Percentiles rank a stretch among this genome's conserved stretches.
Evolutionary conservation across 2,797 vertebrate genomes (phyloP).

Genomic region (Gymnopithys bicolor): DNA sequence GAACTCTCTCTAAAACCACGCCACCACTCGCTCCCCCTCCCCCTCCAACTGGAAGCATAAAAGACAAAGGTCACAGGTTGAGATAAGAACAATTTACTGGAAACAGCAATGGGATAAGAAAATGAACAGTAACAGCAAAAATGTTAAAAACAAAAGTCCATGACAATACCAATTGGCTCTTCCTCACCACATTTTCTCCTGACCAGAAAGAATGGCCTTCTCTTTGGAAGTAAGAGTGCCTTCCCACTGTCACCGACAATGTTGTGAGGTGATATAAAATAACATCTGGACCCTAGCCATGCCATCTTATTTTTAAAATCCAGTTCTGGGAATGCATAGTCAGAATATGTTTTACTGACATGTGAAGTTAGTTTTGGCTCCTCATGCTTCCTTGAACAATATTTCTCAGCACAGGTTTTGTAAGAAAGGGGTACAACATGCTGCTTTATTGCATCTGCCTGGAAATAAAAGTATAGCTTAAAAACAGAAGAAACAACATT

Average conservation of each 20-base stretch:
- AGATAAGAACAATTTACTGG: not conserved
- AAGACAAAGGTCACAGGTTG: not conserved
- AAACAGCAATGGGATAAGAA: not conserved
- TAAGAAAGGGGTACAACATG: not conserved
- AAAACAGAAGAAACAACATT: not conserved
- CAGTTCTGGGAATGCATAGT: not conserved
- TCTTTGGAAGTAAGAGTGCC: not conserved
- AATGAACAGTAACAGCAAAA: not conserved
- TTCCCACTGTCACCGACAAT: not conserved
- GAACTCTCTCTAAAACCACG: not conserved
- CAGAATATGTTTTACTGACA: not conserved
- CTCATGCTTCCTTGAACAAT: rapidly evolving
- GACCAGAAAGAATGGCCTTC: rapidly evolving
- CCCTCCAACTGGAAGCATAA: not conserved
- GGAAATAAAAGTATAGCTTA: not conserved
- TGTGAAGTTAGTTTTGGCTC: not conserved
- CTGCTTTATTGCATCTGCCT: not conserved
- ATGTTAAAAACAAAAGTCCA: not conserved
- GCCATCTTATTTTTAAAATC: conserved; percentile 20
- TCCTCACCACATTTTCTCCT: not conserved
- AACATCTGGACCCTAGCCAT: not conserved
- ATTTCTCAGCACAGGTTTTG: not conserved
- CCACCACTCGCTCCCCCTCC: not conserved
- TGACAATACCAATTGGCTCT: not conserved
- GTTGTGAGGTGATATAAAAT: not conserved